Evolutionary conservation across 2,797 vertebrate species (phyloP).

Genomic region (Chelon labrosus): DNA sequence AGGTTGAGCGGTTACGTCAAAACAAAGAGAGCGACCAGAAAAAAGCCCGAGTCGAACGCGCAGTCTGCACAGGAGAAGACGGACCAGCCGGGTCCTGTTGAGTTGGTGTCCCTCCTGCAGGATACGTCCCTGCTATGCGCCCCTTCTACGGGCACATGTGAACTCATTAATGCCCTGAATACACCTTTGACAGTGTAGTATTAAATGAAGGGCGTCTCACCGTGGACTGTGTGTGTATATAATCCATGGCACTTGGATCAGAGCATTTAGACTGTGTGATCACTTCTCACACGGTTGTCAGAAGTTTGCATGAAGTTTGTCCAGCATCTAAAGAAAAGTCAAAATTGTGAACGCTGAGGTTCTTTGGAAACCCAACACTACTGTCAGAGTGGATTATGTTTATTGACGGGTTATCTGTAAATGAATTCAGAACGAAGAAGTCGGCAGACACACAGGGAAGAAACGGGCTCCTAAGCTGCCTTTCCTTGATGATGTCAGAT

Average conservation of each 20-base stretch:
- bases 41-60: not conserved
- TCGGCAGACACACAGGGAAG: too few species aligned
- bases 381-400: too few species aligned
- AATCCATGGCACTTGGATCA: not conserved
- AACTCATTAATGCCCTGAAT: constrained; percentile 18
- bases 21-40: not conserved
- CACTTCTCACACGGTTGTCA: not conserved
- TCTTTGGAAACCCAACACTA: too few species aligned
- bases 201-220: too few species aligned
- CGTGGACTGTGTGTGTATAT: too few species aligned
- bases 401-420: not conserved
- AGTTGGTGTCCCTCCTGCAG: constrained; percentile 69
- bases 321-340: not conserved
- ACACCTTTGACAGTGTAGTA: constrained; percentile 50
- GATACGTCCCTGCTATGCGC: constrained; percentile 56
- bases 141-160: constrained; percentile 38
- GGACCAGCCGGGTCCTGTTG: constrained; percentile 17
- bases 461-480: not conserved
- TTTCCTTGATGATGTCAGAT: not conserved
- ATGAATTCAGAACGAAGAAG: not conserved
- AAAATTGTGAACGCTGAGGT: too few species aligned
- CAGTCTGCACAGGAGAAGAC: not conserved
- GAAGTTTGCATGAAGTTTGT: not conserved
- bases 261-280: not conserved
- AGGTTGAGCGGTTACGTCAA: constrained; percentile 74